These are phyloP conservation scores for Chiloscyllium plagiosum DNA, from an alignment of 2,113 vertebrate species.

Conservation along the genomic window DNA sequence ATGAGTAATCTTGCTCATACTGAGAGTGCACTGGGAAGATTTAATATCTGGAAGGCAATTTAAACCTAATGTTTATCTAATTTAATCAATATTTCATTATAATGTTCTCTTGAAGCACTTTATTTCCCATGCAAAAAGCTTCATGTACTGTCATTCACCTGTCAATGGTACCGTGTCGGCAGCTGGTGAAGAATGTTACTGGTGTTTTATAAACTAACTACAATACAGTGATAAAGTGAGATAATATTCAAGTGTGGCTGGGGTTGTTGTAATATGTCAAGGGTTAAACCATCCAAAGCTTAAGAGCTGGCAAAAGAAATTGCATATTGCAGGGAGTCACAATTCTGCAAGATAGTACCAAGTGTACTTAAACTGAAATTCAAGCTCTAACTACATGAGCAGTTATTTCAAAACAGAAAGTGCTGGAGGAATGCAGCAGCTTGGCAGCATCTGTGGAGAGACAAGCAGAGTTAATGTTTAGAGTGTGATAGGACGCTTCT, in stretches of 20 bases:
- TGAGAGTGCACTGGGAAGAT: not conserved
- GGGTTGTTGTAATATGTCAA: not conserved
- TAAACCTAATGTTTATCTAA: constrained; percentile 29
- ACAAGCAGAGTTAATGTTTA: no score
- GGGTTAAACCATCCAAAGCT: not conserved
- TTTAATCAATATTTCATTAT: constrained; percentile 22
- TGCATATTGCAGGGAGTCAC: not conserved
- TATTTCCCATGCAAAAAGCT: not conserved
- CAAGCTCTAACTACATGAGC: not conserved
- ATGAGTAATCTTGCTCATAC: not conserved
- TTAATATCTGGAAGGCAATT: not conserved
- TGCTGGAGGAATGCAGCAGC: no score
- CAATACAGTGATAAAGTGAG: not conserved
- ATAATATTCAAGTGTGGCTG: not conserved
- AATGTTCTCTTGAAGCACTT: not conserved
- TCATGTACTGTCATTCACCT: not conserved
- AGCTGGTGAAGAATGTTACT: not conserved
- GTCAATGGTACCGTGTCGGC: not conserved
- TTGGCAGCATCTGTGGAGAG: no score
- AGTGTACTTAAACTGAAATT: not conserved
- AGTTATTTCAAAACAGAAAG: no score
- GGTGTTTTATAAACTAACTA: not conserved
- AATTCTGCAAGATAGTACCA: not conserved
- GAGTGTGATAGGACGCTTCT: no score
- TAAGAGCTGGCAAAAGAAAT: not conserved